Evolutionary conservation across 2,797 vertebrate species (phyloP), one percentile per base, ranked within the genome.

Genomic region (Paedocypris micromegethes): DNA sequence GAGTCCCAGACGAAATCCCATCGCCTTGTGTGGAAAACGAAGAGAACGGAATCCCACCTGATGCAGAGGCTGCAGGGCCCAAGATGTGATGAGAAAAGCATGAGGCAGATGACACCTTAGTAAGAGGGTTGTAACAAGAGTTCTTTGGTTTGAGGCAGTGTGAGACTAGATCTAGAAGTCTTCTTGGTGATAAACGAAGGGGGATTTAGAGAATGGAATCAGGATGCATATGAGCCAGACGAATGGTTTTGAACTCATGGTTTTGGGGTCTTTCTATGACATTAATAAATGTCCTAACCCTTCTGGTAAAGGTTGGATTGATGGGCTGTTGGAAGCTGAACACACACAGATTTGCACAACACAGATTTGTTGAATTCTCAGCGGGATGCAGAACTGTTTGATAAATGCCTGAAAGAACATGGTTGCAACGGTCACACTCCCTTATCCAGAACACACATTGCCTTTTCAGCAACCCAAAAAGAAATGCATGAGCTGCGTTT

Each of bases 401-500:
- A n/a, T 72, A 53, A 59, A 56, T 73, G 75, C 73, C 72, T 57
- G 77, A 68, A 77, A 77, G 77, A 77, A 58, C 62, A 71, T 77
- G 78, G 74, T 80, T 73, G 68, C 64, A 76, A 80, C 81, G 80
- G 82, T 71, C 75, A 77, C 40, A 67, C 79, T 82, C 72, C 74
- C 53, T 66, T 44, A 62, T 52, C 76, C 8, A 53, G 45, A 50
- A 50, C 64, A 76, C 70, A 78, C 78, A 82, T 79, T 78, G 79
- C 82, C 87, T 83, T 85, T 84, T 87, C 84, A 88, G 86, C 87
- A 90, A 88, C 88, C 90, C 86, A 81, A 81, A 69, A 86, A 88
- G 88, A 86, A 90, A 89, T 89, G 89, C 88, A 90, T 89, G 88
- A 88, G 88, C 88, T 88, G 88, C 84, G 46, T 90, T 90, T 91